Conservation (phyloP, 64 coral and sea anemone genomes). For the Orbicella faveolata region DNA sequence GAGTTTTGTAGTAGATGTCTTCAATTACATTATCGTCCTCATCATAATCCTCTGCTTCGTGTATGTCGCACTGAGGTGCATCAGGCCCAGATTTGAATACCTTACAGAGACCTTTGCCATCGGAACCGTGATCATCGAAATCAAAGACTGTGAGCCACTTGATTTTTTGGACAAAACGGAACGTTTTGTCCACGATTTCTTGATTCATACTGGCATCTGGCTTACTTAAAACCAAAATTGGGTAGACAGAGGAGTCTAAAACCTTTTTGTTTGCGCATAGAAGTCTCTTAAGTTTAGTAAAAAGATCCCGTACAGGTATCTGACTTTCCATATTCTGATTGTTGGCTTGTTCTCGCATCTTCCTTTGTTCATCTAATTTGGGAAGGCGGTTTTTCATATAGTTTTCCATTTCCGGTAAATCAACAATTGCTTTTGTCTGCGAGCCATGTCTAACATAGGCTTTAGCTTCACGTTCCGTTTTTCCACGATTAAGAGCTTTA, state of each 20-base stretch:
- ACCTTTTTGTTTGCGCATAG: conserved; percentile 33
- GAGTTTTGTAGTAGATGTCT: not conserved
- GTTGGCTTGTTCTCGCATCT: not conserved
- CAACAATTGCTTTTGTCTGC: conserved; percentile 5
- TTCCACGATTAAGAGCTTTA: not conserved
- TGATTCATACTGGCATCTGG: conserved; percentile 33
- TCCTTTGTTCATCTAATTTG: conserved; percentile 26
- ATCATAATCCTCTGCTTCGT: conserved; percentile 60
- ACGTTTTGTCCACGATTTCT: not conserved
- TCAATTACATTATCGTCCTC: conserved; percentile 16
- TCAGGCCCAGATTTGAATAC: conserved; percentile 24
- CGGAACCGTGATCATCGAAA: conserved; percentile 54
- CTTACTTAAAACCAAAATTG: conserved; percentile 53
- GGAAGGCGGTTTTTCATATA: not conserved
- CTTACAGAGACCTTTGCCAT: conserved; percentile 23
- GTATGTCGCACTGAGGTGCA: conserved; percentile 28
- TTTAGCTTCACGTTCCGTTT: not conserved
- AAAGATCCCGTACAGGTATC: not conserved
- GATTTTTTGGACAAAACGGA: conserved; percentile 46
- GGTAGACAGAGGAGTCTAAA: conserved; percentile 53
- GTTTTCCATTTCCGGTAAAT: not conserved
- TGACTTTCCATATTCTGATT: not conserved
- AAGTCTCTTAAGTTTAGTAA: conserved; percentile 20
- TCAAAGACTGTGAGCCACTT: conserved; percentile 49
- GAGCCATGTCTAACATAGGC: conserved; percentile 41